Base-by-base conservation (phyloP, 1,140 invertebrate species). In the Aphaenogaster ashmeadi region DNA sequence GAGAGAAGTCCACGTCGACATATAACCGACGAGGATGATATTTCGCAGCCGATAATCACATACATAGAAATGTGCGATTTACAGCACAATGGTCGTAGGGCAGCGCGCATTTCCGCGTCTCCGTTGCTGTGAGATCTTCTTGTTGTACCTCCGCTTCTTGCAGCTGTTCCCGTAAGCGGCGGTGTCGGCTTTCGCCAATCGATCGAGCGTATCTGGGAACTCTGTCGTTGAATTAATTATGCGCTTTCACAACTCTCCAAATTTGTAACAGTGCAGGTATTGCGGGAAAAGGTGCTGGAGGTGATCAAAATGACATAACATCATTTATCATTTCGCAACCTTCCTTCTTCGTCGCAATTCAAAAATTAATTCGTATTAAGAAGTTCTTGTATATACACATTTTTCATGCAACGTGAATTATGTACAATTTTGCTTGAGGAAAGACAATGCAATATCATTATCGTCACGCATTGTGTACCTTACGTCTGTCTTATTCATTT, bases 61-160 rank as follows among this genome's bases (percentile, higher is more conserved):
- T 36, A 84, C 80, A 72, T 75, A 75, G 69, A 75, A 84, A 74
- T 84, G 54, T 44, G 27, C 80, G 80, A 84, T 84, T 84, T 75
- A 84, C 80, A 84, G 44, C 80, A 74, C 72, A 79, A 86, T 86
- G 75, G 83, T 79, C 83, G 83, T 78, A 86, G 72, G 74, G 74
- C 74, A 79, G 6, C 36, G 58, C 47, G 47, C 74, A 15, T 79
- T 66, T 79, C 47, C 74, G 62, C 83, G 47, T 79, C 60, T 86
- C 58, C 52, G 67, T 18, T 56, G 41, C 67, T 72, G 67, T 27
- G 66, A 56, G 52, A 72, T 80, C 78, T 67, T 72, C 52, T 72
- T 58, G 66, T 38, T 36, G 52, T 71, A 44, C 18, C 41, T 72
- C 7, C 52, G 67, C 54, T 50, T 84, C 80, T 74, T 84, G 60